Percentiles rank a stretch among this genome's conserved stretches.
phyloP scores from a whole-genome alignment of 1,140 invertebrate species.

The Rhizoglyphus robini region DNA sequence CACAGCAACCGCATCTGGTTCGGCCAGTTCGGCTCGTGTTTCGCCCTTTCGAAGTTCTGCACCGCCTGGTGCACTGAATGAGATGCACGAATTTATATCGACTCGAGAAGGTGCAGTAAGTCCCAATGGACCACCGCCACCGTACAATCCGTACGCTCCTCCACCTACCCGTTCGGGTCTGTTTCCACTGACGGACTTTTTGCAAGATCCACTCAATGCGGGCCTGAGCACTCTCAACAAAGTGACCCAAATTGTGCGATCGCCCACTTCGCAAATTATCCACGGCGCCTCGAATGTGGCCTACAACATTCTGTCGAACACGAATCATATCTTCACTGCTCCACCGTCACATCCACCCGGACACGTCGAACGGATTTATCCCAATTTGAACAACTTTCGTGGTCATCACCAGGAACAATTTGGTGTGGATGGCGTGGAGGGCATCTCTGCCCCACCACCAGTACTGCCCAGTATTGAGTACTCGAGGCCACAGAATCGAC shows the following conservation, averaged over 20 bases:
- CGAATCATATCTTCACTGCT: neutral
- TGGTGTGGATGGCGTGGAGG: neutral
- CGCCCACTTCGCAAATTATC: constrained; percentile 2
- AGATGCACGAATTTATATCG: constrained; percentile 18
- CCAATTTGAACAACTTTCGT: neutral
- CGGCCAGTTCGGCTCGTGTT: too few relatives aligned
- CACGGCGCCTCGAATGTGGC: constrained; percentile 1
- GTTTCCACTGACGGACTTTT: constrained; percentile 1
- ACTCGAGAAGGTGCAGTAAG: neutral
- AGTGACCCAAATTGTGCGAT: constrained; percentile 14
- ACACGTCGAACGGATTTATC: neutral
- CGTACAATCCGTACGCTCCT: constrained; percentile 18
- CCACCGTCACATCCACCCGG: constrained; percentile 5
- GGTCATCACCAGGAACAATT: neutral
- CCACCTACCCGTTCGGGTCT: neutral
- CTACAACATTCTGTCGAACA: neutral
- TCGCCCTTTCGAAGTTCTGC: too few relatives aligned
- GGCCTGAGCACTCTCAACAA: constrained; percentile 14
- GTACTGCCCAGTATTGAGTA: constrained; percentile 21
- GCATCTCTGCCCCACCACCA: constrained; percentile 17
- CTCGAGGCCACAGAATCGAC: constrained; percentile 14
- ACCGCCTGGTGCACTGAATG: too few relatives aligned
- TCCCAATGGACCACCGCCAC: neutral
- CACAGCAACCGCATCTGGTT: too few relatives aligned
- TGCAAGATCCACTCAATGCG: constrained; percentile 18